These are phyloP conservation scores for Dicranocentrus wangi DNA, from an alignment of 2,888 invertebrate genomes.

Conservation along the genomic window DNA sequence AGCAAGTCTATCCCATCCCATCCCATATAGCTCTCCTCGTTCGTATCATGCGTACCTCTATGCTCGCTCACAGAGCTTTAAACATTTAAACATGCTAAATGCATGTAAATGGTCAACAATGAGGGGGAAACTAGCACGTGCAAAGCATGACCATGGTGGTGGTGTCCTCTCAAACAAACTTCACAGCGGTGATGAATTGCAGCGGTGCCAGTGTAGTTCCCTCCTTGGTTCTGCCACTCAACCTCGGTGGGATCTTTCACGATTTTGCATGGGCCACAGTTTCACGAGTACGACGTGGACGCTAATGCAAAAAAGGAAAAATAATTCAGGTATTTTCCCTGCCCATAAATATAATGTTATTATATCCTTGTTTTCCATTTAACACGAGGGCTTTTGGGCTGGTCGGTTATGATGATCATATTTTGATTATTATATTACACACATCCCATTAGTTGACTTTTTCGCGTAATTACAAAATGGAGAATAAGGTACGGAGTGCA, in stretches of 20 bases:
- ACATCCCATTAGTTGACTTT: conserved; percentile 49
- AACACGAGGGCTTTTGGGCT: not conserved
- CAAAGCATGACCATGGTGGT: conserved; percentile 9
- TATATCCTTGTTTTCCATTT: no score
- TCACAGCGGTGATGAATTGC: conserved; percentile 34
- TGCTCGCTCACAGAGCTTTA: no score
- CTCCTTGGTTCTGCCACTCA: not conserved
- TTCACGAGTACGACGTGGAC: not conserved
- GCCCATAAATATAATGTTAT: no score
- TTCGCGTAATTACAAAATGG: conserved; percentile 47
- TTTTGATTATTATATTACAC: conserved; percentile 55
- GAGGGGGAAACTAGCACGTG: conserved; percentile 32
- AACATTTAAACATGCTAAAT: conserved; percentile 34
- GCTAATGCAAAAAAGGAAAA: not conserved
- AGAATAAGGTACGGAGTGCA: no score
- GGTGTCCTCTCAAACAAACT: no score
- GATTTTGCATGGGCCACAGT: not conserved
- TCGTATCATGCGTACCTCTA: no score
- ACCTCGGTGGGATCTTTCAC: not conserved
- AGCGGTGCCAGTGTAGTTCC: not conserved
- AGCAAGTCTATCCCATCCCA: no score
- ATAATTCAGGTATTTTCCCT: no score
- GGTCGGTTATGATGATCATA: conserved; percentile 26
- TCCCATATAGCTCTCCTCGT: no score
- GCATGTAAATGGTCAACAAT: conserved; percentile 40